These are phyloP conservation scores for Bombyx mori DNA, from an alignment of 1,140 invertebrate genomes.

Conservation along the genomic window ASM3026992v2 NC_085115.1:5985001-5985500, in stretches of 20 bases:
- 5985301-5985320: too few species aligned
- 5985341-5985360: too few species aligned
- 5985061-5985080: constrained; percentile 59
- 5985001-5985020: constrained; percentile 69
- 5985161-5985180: constrained; percentile 34
- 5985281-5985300: constrained; percentile 17
- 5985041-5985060: constrained; percentile 66
- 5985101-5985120: constrained; percentile 16
- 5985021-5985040: constrained; percentile 65
- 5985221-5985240: constrained; percentile 22
- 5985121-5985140: constrained; percentile 27
- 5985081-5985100: constrained; percentile 46
- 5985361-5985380: too few species aligned
- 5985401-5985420: too few species aligned
- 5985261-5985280: constrained; percentile 20
- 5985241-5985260: constrained; percentile 24
- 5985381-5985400: too few species aligned
- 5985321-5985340: too few species aligned
- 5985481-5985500: too few species aligned
- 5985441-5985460: too few species aligned
- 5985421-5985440: too few species aligned
- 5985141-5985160: constrained; percentile 19
- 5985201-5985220: constrained; percentile 19
- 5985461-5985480: too few species aligned
- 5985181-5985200: constrained; percentile 23